phyloP scores from a whole-genome alignment of 2,888 invertebrate genomes.

The Calliscelio sp. region DNA sequence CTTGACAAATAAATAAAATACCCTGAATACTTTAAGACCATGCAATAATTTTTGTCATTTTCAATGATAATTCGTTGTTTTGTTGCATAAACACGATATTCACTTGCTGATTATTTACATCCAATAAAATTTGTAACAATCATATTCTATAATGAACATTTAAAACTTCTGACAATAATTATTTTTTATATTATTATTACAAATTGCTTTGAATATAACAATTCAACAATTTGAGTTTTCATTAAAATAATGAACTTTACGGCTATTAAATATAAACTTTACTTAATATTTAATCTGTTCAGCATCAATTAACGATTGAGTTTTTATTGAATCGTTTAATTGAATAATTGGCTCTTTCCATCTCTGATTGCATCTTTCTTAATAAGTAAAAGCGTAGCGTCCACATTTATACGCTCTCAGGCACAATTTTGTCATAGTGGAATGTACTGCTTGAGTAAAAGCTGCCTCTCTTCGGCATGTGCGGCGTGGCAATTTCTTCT shows the following conservation, averaged over 20 bases:
- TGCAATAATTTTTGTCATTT: not conserved
- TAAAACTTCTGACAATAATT: too few species aligned
- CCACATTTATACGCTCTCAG: constrained; percentile 87
- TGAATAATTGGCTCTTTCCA: not conserved
- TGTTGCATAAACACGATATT: not conserved
- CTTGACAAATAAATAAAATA: not conserved
- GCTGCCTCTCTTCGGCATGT: constrained; percentile 88
- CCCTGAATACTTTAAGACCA: not conserved
- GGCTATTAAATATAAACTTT: constrained; percentile 44
- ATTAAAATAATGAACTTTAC: too few species aligned
- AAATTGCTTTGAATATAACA: constrained; percentile 5
- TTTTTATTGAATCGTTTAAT: not conserved
- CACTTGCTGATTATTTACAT: not conserved
- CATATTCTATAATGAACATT: not conserved
- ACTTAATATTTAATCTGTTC: constrained; percentile 12
- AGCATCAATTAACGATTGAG: constrained; percentile 5
- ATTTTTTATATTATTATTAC: not conserved
- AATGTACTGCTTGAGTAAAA: constrained; percentile 89
- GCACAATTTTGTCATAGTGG: constrained; percentile 89
- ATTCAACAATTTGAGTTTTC: constrained; percentile 11
- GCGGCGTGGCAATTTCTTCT: constrained; percentile 90
- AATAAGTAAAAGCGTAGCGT: not conserved
- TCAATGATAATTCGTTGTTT: not conserved
- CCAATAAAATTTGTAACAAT: not conserved
- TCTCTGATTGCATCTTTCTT: constrained; percentile 21